Base-by-base conservation (phyloP, 2,888 invertebrate species). In the Apomyelois bistriatella region DNA sequence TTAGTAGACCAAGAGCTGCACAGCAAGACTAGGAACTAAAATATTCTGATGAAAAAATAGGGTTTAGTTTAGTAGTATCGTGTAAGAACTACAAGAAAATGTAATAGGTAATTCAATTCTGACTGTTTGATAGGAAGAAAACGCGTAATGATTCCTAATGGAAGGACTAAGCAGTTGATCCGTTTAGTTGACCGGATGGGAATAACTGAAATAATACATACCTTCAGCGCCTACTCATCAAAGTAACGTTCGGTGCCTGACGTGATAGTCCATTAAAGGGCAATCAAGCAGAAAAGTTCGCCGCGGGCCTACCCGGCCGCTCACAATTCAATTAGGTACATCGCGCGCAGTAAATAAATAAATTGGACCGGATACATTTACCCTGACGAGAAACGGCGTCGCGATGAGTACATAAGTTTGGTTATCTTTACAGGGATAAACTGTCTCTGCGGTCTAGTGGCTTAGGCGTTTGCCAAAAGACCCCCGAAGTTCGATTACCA, bases 311-410 rank as follows among this genome's bases (percentile, higher is more conserved):
- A 75, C 70, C 72, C 71, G 75, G 66, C 67, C 69, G 59, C 65
- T 67, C 66, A 70, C 74, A 77, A 77, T 78, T 76, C 75, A 76
- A 78, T 78, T 76, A 71, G 67, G 71, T 75, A 73, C 74, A 78
- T 62, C 74, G 66, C 71, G 64, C 62, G 58, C 69, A 68, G 75
- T 74, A 78, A 78, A 78, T 72, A 70, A 66, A 71, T 72, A 74
- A 75, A 76, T 76, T 75, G 68, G 60, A 64, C 59, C 60, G 58
- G 62, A 70, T 70, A 68, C 62, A 64, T 64, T 70, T 70, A 68
- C 62, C 64, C 63, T 70, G 74, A 74, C 72, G 69, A 66, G 67
- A 64, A 68, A 64, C 64, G 61, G 59, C 58, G 56, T 59, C 58
- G 16, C 49, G 42, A 16, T 35, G 32, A 47, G 16, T 35, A 46